These are phyloP conservation scores for Trematocara variabile DNA, from an alignment of 2,113 vertebrate genomes.

Conservation along the genomic window DNA sequence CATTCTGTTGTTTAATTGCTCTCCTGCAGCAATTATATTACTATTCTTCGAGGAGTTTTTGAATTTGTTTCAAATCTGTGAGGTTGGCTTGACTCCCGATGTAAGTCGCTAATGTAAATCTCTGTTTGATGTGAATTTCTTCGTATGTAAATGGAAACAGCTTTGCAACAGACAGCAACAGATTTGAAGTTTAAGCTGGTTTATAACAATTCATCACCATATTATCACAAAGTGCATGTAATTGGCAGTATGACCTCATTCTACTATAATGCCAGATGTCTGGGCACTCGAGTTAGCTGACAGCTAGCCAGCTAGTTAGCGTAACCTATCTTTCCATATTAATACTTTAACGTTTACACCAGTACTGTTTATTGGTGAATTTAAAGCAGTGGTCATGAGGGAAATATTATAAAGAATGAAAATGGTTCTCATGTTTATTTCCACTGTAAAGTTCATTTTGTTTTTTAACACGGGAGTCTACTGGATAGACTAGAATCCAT, in stretches of 20 bases:
- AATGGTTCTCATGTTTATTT: neutral
- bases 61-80: neutral
- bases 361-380: neutral
- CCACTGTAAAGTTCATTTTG: rapidly evolving
- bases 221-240: neutral
- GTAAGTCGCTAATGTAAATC: neutral
- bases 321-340: neutral
- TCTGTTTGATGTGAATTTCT: neutral
- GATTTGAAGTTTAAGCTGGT: neutral
- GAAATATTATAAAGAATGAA: neutral
- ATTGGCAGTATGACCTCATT: neutral
- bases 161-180: neutral
- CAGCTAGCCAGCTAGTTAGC: neutral
- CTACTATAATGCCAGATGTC: neutral
- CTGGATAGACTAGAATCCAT: neutral
- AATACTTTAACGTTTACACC: neutral
- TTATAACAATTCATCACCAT: neutral
- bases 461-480: neutral
- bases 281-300: neutral
- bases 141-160: neutral
- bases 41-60: rapidly evolving
- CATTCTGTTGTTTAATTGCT: neutral
- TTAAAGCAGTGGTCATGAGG: neutral
- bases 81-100: neutral
- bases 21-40: neutral